A percentile compares a stretch with the other conserved stretches of the same genome.
These are phyloP conservation scores for Heliocidaris erythrogramma DNA, from an alignment of 35 echinoderm and acorn worm species.

Conservation along the genomic window DNA sequence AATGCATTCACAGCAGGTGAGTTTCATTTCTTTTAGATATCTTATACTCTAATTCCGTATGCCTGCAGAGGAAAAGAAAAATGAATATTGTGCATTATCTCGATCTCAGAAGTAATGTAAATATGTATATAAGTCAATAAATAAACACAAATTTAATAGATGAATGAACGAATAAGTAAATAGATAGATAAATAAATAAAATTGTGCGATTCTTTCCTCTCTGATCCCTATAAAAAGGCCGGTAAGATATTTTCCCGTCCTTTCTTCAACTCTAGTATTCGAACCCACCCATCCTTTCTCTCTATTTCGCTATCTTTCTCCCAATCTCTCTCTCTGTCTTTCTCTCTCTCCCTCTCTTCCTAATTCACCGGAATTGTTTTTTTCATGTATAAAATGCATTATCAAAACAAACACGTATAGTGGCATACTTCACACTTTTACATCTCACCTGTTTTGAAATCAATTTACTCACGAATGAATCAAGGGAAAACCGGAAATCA, in stretches of 20 bases:
- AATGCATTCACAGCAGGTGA: not conserved
- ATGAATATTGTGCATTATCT: not conserved
- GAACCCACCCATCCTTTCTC: not conserved
- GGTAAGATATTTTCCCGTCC: too few relatives aligned
- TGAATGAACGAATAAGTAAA: too few relatives aligned
- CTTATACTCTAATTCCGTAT: not conserved
- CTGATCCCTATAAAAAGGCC: too few relatives aligned
- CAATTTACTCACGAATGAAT: not conserved
- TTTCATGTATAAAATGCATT: not conserved
- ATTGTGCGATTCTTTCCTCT: not conserved
- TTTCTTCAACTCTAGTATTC: too few relatives aligned
- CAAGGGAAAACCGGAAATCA: not conserved
- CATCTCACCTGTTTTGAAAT: not conserved
- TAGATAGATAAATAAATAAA: too few relatives aligned
- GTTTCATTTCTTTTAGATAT: not conserved
- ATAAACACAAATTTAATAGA: too few relatives aligned
- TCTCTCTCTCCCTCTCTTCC: not conserved
- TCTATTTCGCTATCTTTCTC: not conserved
- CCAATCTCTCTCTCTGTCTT: not conserved
- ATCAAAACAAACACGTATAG: not conserved
- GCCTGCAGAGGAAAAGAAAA: not conserved
- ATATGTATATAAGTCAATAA: too few relatives aligned
- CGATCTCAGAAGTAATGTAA: not conserved
- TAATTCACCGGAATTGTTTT: not conserved
- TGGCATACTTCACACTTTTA: not conserved